Conservation (phyloP, 2,113 vertebrate genomes). For the Orthonyx spaldingii region DNA sequence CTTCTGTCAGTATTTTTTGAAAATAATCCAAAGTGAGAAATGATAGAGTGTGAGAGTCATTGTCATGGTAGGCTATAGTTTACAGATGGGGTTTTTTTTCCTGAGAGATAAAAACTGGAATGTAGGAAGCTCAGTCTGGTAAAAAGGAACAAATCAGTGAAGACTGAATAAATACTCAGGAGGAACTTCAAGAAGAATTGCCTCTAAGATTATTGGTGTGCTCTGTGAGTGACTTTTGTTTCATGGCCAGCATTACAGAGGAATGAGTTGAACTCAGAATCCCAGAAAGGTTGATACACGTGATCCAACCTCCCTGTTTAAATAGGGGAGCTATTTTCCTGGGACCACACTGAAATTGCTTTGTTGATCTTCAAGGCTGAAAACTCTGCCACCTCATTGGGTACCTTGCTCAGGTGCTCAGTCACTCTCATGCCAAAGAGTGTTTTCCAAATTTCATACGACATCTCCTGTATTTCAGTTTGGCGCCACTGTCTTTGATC, state of each 20-base stretch:
- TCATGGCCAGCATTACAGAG: background rate
- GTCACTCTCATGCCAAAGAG: background rate
- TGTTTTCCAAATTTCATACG: background rate
- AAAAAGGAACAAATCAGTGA: background rate
- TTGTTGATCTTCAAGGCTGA: rapidly evolving
- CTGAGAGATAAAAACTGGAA: background rate
- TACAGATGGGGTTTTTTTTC: background rate
- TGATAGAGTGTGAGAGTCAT: background rate
- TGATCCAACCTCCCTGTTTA: background rate
- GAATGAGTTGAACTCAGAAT: background rate
- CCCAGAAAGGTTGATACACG: background rate
- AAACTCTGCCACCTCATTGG: background rate
- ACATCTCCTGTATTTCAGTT: background rate
- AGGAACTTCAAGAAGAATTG: background rate
- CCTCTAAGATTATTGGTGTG: background rate
- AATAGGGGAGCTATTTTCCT: background rate
- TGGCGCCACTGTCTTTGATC: background rate
- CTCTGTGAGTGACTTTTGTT: background rate
- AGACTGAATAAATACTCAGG: background rate
- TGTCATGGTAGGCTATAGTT: background rate
- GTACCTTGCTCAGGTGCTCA: background rate
- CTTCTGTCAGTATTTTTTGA: background rate
- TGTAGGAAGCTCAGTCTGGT: background rate
- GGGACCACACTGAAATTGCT: background rate
- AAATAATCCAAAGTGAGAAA: background rate